Evolutionary conservation across 2,888 invertebrate genomes (phyloP), one percentile per base, ranked within the genome.

Genomic region (Julus scandinavius): DNA sequence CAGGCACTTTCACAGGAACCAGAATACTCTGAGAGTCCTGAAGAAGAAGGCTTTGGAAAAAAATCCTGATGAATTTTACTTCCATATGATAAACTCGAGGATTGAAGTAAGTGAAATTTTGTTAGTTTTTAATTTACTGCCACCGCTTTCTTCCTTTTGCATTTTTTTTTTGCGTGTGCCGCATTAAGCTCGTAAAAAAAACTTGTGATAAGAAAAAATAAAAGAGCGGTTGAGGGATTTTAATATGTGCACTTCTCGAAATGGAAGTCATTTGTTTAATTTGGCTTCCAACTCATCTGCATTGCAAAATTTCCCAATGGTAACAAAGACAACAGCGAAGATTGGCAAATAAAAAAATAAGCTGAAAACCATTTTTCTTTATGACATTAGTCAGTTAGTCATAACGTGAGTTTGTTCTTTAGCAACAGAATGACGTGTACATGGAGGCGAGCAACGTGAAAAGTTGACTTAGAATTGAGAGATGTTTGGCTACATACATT

Each of bases 11-110:
- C 95, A 97, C 92, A 94, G 95, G 89, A 98, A 98, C 91, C 95
- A 97, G 88, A 94, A 95, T 89, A 96, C 96, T 0, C 92, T 99
- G 1, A 97, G 96, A 91, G 92, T 96, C 49, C 92, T 99, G 88
- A 95, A 95, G 89, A 96, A 96, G 92, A 94, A 96, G 89, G 98
- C 98, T 0, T 93, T 97, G 40, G 96, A 98, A 91, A 97, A 96
- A 92, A 99, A 99, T 93, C 98, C 98, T 0, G 99, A 99, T 95
- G 99, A 99, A 92, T 99, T 99, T 93, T 97, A 99, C 92, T 97
- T 97, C 93, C 98, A 98, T 92, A 99, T 99, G 99, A 95, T 98
- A 89, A 97, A 97, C 92, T 96, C 98, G 0, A 95, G 95, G 92
- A 93, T 96, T 0, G 92, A 94, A 89, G 93, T 93, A 89, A 88